Conservation (phyloP, 2,797 vertebrate species). For the Dipus sagitta region DNA sequence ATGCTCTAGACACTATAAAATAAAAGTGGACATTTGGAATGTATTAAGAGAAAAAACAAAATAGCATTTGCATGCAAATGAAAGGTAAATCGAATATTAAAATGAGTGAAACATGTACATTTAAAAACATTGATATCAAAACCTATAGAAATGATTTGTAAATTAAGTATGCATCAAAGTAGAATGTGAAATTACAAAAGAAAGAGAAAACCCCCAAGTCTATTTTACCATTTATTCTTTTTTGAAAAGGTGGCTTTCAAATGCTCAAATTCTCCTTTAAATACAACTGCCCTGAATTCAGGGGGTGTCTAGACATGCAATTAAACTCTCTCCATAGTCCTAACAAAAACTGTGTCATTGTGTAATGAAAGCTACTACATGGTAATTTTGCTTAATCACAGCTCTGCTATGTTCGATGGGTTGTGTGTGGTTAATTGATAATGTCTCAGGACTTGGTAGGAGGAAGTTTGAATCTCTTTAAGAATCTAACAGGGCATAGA, state of each 20-base stretch:
- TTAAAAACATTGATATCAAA: conserved; percentile 30
- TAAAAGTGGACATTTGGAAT: neutral
- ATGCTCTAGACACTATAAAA: neutral
- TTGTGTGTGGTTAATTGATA: conserved; percentile 81
- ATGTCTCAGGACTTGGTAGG: conserved; percentile 79
- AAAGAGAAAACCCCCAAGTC: neutral
- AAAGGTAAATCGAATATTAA: conserved; percentile 1
- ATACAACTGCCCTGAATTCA: conserved; percentile 62
- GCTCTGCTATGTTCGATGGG: conserved; percentile 75
- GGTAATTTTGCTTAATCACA: conserved; percentile 84
- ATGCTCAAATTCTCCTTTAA: conserved; percentile 60
- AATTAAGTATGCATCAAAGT: conserved; percentile 2
- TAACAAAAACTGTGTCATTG: conserved; percentile 77
- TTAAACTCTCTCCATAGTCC: conserved; percentile 78
- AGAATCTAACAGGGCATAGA: conserved; percentile 66
- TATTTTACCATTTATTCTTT: conserved; percentile 40
- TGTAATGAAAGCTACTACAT: conserved; percentile 81
- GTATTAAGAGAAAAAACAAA: neutral
- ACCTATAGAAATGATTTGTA: conserved; percentile 24
- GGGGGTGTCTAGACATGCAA: conserved; percentile 82
- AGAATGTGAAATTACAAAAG: conserved; percentile 27
- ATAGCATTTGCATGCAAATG: conserved; percentile 2
- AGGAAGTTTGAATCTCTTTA: conserved; percentile 76
- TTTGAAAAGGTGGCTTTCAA: conserved; percentile 32
- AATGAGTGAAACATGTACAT: neutral